Evolutionary conservation across 2,113 vertebrate genomes (phyloP).

Genomic region (Podocnemis expansa): DNA sequence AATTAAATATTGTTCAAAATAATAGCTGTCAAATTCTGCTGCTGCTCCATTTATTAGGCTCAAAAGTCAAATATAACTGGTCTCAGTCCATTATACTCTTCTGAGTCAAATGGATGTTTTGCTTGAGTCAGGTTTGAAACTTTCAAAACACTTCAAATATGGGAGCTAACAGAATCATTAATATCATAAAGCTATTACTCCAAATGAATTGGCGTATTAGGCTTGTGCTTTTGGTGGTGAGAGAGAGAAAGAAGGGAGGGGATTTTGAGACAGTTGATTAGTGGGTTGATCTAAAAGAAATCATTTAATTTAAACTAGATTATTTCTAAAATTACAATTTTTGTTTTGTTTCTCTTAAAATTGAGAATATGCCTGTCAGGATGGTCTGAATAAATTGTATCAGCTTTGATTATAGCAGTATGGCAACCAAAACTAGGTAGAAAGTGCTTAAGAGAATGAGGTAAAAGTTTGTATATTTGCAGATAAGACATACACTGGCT

Average conservation of each 20-base stretch:
- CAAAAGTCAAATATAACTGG: neutral
- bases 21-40: neutral
- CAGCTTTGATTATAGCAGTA: neutral
- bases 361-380: neutral
- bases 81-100: neutral
- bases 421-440: neutral
- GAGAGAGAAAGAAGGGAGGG: neutral
- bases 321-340: neutral
- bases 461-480: neutral
- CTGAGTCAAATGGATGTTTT: neutral
- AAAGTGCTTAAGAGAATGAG: neutral
- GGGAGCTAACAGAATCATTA: neutral
- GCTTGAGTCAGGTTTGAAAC: neutral
- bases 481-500: too few relatives aligned
- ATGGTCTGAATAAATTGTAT: neutral
- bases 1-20: neutral
- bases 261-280: neutral
- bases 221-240: neutral
- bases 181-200: neutral
- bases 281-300: neutral
- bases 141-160: neutral
- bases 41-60: neutral
- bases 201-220: neutral
- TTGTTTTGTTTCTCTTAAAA: neutral
- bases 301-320: fast-evolving